phyloP scores from a whole-genome alignment of 1,140 invertebrate genomes.

The Philotrypesis tridentata region DNA sequence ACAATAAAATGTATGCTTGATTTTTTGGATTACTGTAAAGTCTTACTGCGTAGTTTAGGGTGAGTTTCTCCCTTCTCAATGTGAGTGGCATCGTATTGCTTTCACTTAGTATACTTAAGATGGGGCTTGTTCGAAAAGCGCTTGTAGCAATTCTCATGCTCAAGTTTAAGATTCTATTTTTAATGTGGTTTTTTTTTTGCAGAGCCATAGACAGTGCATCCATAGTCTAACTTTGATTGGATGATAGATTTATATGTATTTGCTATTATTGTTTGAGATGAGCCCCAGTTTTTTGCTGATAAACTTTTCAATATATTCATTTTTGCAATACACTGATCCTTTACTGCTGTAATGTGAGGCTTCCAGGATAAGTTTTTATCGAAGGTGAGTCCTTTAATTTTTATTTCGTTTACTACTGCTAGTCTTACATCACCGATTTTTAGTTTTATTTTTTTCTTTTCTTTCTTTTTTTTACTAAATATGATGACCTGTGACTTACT shows the following conservation, averaged over 20 bases:
- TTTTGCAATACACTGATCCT: not conserved
- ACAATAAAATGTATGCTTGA: not conserved
- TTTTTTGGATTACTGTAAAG: not conserved
- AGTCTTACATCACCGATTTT: not conserved
- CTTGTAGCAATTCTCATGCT: constrained; percentile 1
- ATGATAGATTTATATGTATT: not conserved
- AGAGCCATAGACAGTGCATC: too few relatives aligned
- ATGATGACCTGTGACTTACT: not conserved
- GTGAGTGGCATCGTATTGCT: not conserved
- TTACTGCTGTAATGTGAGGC: not conserved
- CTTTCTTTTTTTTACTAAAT: not conserved
- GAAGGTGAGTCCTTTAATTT: not conserved
- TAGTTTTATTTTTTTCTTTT: not conserved
- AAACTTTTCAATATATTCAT: too few relatives aligned
- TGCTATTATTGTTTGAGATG: not conserved
- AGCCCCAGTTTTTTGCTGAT: not conserved
- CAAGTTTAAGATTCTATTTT: too few relatives aligned
- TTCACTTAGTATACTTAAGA: not conserved
- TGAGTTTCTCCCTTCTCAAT: not conserved
- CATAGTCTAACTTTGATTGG: not conserved
- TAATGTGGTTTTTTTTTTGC: too few relatives aligned
- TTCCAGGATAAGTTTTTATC: not conserved
- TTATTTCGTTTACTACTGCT: not conserved
- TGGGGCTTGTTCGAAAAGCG: not conserved
- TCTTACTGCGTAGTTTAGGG: not conserved